Percentiles rank a stretch among this genome's conserved stretches.
Evolutionary conservation across 2,113 vertebrate genomes (phyloP).

Genomic region (Lophius piscatorius): DNA sequence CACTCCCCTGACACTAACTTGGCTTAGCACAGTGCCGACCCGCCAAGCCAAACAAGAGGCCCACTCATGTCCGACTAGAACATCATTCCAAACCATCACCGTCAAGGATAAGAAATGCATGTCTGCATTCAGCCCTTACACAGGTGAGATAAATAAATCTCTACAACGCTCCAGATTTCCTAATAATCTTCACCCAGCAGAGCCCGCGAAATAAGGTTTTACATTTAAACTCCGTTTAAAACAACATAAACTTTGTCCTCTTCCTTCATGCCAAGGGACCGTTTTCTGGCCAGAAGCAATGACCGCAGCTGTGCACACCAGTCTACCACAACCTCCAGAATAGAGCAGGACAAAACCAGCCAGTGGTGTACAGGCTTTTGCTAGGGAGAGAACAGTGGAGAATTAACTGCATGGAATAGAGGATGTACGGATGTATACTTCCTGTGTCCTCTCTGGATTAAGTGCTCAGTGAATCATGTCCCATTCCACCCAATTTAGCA

Average conservation of each 20-base stretch:
- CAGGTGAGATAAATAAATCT: conserved; percentile 17
- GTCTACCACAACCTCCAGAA: conserved; percentile 57
- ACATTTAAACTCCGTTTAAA: conserved; percentile 25
- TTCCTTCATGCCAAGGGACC: conserved; percentile 39
- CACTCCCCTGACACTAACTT: conserved; percentile 48
- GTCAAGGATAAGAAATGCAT: conserved; percentile 27
- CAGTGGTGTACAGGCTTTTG: conserved; percentile 12
- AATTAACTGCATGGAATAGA: conserved; percentile 13
- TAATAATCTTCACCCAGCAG: conserved; percentile 11
- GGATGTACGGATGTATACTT: conserved; percentile 21
- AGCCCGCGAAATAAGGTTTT: conserved; percentile 19
- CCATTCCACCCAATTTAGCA: conserved; percentile 33
- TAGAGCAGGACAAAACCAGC: conserved; percentile 32
- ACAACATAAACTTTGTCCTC: conserved; percentile 40
- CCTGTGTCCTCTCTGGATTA: conserved; percentile 20
- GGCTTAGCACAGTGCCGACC: conserved; percentile 26
- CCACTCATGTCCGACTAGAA: conserved; percentile 53
- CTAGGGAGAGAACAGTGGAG: conserved; percentile 13
- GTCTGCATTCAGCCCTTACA: conserved; percentile 7
- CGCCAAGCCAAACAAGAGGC: conserved; percentile 69
- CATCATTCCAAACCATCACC: conserved; percentile 44
- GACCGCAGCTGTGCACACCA: conserved; percentile 63
- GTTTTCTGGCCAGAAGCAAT: conserved; percentile 51
- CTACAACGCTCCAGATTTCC: neutral
- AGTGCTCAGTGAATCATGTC: conserved; percentile 29